phyloP scores from a whole-genome alignment of 2,888 invertebrate genomes.

The Cepaea hortensis region DNA sequence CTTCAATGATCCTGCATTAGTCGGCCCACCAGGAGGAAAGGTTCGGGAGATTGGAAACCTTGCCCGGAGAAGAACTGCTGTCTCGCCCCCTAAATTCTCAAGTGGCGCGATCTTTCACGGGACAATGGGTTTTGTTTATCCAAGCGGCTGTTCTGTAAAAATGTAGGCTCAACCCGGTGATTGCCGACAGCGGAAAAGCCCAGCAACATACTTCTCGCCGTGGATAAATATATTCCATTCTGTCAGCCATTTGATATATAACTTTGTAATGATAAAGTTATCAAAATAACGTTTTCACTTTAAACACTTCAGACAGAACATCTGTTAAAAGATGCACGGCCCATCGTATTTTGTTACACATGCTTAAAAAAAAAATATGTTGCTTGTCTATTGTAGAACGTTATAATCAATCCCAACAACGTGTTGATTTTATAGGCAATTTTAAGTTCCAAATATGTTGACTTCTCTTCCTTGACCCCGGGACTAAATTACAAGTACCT shows the following conservation, averaged over 20 bases:
- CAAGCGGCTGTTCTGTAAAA: neutral
- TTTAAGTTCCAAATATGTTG: no score
- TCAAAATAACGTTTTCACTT: no score
- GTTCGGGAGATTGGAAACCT: constrained; percentile 22
- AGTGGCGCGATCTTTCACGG: neutral
- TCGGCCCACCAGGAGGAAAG: constrained; percentile 14
- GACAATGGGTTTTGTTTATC: constrained; percentile 8
- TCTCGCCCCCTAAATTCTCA: neutral
- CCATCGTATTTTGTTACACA: no score
- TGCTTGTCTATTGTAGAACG: no score
- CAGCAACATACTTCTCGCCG: neutral
- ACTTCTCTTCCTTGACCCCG: no score
- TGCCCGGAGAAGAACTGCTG: neutral
- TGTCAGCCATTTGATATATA: neutral
- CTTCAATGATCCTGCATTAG: constrained; percentile 32
- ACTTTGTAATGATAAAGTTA: no score
- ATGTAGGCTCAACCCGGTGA: constrained; percentile 3
- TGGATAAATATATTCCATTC: neutral
- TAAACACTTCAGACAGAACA: no score
- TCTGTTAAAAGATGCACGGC: no score
- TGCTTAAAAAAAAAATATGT: no score
- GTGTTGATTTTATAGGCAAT: no score
- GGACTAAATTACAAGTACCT: no score
- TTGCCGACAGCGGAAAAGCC: neutral
- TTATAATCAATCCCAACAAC: no score